Conservation (phyloP, 2,797 vertebrate species). For the Anomalospiza imberbis region DNA sequence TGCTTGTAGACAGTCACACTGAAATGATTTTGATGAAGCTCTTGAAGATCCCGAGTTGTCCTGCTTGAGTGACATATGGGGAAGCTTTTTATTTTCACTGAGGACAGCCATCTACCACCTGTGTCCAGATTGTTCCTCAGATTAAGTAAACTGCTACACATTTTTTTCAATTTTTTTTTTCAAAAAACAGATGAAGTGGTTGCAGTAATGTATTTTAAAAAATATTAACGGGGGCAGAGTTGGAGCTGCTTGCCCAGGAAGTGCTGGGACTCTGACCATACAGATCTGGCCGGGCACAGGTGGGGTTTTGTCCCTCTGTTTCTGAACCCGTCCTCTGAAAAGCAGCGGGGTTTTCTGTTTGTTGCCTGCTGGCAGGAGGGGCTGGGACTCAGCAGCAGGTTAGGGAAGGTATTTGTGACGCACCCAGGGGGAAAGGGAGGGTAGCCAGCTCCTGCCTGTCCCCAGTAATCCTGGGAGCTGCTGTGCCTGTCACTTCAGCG, state of each 20-base stretch:
- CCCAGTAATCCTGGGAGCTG: background rate
- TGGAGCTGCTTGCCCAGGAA: background rate
- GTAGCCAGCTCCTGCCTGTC: background rate
- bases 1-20: background rate
- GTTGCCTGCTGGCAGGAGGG: background rate
- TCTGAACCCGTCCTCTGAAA: background rate
- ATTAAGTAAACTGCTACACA: background rate
- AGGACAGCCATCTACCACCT: background rate
- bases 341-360: background rate
- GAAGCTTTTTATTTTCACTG: background rate
- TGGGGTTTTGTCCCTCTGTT: background rate
- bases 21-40: background rate
- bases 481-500: background rate
- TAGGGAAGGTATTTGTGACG: background rate
- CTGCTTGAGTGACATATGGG: background rate
- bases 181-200: background rate
- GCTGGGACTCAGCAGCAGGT: background rate
- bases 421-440: background rate
- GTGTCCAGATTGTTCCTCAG: background rate
- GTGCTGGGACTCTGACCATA: rapidly evolving
- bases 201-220: background rate
- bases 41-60: background rate
- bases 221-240: rapidly evolving
- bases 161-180: background rate
- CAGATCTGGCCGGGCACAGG: rapidly evolving